Evolutionary conservation across 2,888 invertebrate genomes (phyloP).

Genomic region (Macaria liturata): DNA sequence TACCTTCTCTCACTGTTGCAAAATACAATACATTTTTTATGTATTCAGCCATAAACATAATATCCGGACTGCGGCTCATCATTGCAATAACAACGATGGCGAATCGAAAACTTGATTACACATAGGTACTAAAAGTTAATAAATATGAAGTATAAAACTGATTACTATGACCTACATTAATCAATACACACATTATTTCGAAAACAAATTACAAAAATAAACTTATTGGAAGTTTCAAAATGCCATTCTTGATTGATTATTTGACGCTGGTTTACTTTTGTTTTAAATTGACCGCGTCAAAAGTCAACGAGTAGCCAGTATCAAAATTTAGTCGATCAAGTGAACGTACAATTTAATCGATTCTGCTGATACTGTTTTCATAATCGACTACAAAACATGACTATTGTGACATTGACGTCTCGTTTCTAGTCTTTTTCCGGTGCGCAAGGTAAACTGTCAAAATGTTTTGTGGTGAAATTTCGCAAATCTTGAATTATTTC

Average conservation of each 20-base stretch:
- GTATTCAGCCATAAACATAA: constrained; percentile 73
- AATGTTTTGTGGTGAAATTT: constrained; percentile 56
- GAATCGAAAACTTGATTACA: constrained; percentile 46
- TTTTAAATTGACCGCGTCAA: constrained; percentile 46
- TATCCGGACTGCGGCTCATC: constrained; percentile 66
- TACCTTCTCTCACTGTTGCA: constrained; percentile 85
- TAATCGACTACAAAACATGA: constrained; percentile 7
- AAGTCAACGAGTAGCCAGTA: constrained; percentile 31
- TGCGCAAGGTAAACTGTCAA: constrained; percentile 81
- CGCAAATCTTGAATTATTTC: constrained; percentile 64
- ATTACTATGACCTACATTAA: constrained; percentile 35
- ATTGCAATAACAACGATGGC: constrained; percentile 41
- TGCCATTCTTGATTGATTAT: constrained; percentile 22
- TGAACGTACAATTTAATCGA: no score
- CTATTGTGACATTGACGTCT: no score
- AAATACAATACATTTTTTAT: constrained; percentile 90
- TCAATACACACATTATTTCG: constrained; percentile 52
- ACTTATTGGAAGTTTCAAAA: constrained; percentile 41
- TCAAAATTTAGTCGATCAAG: neutral
- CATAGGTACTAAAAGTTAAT: constrained; percentile 42
- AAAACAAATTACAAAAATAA: constrained; percentile 46
- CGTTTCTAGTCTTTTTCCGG: constrained; percentile 71
- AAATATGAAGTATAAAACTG: constrained; percentile 34
- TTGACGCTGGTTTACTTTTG: constrained; percentile 50
- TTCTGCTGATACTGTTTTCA: no score